Base-by-base conservation (phyloP, 2,797 vertebrate genomes). In the Chiroxiphia lanceolata region DNA sequence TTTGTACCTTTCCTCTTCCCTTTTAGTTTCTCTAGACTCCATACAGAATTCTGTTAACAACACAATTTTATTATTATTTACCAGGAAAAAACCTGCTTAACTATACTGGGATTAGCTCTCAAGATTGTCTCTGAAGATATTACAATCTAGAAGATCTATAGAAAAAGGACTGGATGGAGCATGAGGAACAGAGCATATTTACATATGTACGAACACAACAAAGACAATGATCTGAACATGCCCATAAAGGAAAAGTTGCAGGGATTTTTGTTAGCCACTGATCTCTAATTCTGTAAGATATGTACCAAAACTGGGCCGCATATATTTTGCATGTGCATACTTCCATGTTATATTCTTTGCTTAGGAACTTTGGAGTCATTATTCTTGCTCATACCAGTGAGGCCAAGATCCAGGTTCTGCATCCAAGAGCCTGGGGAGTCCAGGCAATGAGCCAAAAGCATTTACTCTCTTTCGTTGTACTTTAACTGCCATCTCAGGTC, bases 271-370 rank as follows among this genome's bases (percentile, higher is more conserved):
- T 74, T 53, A 26, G 13, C n/a, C 27, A 54, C 9, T 25, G 34
- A 40, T 71, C 11, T 22, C 54, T 60, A 59, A 38, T 67, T 84
- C 60, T 77, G 11, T 42, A 67, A 61, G 27, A 26, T 8, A 38
- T 0, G 3, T 14, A 38, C 4, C 0, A 1, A 57, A 65, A 29
- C 5, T 57, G n/a, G 6, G 4, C 11, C 11, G 3, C 1, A 27
- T 10, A 7, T 19, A 7, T 63, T 82, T 54, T 38, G 5, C 10
- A 26, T 51, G 36, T 26, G 13, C 40, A 19, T 9, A 15, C 8
- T 68, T 61, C 16, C 26, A 31, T 10, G 5, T 9, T 75, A 20
- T n/a, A 9, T 23, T 74, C 20, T 86, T 77, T 51, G 10, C 40
- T 93, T 77, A 42, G 33, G 36, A 68, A n/a, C 4, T 42, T 61